Conservation (phyloP, 2,888 invertebrate species). For the Argynnis bischoffii region DNA sequence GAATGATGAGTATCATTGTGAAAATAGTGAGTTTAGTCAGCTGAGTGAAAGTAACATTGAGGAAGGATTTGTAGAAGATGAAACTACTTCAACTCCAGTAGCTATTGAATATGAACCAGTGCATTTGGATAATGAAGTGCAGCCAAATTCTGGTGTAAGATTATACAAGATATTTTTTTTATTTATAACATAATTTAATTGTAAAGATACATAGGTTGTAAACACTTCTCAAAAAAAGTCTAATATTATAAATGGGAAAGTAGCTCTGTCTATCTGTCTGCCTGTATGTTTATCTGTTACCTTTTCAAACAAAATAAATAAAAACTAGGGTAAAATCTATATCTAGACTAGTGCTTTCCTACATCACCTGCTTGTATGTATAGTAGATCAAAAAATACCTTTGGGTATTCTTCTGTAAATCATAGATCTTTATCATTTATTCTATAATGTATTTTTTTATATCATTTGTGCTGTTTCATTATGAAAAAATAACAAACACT, state of each 20-base stretch:
- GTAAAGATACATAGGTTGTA: too few relatives aligned
- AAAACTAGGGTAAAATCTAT: not conserved
- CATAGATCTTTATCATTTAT: too few relatives aligned
- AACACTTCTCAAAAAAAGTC: too few relatives aligned
- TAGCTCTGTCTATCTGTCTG: too few relatives aligned
- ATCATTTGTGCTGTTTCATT: too few relatives aligned
- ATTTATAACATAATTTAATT: not conserved
- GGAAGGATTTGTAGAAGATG: conserved; percentile 32
- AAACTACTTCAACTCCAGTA: conserved; percentile 42
- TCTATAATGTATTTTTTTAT: too few relatives aligned
- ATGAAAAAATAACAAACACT: too few relatives aligned
- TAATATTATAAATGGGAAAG: not conserved
- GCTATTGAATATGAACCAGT: conserved; percentile 50
- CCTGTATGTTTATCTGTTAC: too few relatives aligned
- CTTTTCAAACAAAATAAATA: not conserved
- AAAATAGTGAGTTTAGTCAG: conserved; percentile 43
- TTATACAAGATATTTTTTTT: conserved; percentile 1
- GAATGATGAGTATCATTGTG: conserved; percentile 52
- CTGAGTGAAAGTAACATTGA: conserved; percentile 35
- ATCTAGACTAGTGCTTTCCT: too few relatives aligned
- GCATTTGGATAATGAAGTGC: conserved; percentile 68
- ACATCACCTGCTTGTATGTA: too few relatives aligned
- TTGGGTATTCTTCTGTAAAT: too few relatives aligned
- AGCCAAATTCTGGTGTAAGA: conserved; percentile 61
- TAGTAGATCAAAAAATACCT: too few relatives aligned